phyloP scores from a whole-genome alignment of 2,113 vertebrate genomes.

The cat (Felis catus) region F.catus_Fca126_mat1.0 CM031418.1:130154501-130155000 shows the following conservation, averaged over 20 bases:
- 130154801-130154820: constrained; percentile 13
- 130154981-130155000: not conserved
- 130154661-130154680: not conserved
- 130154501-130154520: not conserved
- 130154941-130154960: not conserved
- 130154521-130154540: not conserved
- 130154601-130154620: not conserved
- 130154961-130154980: not conserved
- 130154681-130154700: constrained; percentile 22
- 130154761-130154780: not conserved
- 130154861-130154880: not conserved
- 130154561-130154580: not conserved
- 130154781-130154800: not conserved
- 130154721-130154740: not conserved
- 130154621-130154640: not conserved
- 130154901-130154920: not conserved
- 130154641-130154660: not conserved
- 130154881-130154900: not conserved
- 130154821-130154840: not conserved
- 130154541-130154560: not conserved
- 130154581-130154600: not conserved
- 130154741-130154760: constrained; percentile 1
- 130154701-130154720: not conserved
- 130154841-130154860: not conserved
- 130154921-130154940: not conserved